phyloP scores from a whole-genome alignment of 2,113 vertebrate genomes.

The cattle (Bos taurus) region DNA sequence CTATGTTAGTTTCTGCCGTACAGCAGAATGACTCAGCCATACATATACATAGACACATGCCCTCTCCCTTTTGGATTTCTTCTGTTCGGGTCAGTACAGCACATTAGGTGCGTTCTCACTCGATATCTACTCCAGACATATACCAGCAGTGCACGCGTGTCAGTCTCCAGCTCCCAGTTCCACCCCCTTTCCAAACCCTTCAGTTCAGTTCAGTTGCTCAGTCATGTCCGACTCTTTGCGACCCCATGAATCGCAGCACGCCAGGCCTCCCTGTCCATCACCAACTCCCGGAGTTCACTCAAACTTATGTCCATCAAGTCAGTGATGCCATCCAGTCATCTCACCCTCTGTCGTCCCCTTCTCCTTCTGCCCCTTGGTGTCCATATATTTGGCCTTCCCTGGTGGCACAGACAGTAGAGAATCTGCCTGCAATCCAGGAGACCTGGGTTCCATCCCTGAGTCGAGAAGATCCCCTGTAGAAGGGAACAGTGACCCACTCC shows the following conservation, averaged over 20 bases:
- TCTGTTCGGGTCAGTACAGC: fast-evolving
- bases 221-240: too few relatives aligned
- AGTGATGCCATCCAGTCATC: too few relatives aligned
- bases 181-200: neutral
- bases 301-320: too few relatives aligned
- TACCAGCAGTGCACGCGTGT: fast-evolving
- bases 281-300: too few relatives aligned
- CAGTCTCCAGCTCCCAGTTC: neutral
- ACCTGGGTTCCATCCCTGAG: neutral
- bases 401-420: neutral
- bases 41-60: fast-evolving
- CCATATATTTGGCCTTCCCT: neutral
- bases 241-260: too few relatives aligned
- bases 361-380: neutral
- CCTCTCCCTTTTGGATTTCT: fast-evolving
- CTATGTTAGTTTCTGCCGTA: neutral
- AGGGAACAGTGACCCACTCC: neutral
- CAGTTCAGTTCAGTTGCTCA: too few relatives aligned
- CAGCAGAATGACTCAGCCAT: neutral
- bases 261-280: too few relatives aligned
- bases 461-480: neutral
- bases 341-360: too few relatives aligned
- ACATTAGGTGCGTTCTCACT: neutral
- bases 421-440: neutral
- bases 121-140: neutral